Percentiles rank a stretch among this genome's conserved stretches.
phyloP scores from a whole-genome alignment of 1,140 invertebrate species.

The Saccostrea cuccullata region DNA sequence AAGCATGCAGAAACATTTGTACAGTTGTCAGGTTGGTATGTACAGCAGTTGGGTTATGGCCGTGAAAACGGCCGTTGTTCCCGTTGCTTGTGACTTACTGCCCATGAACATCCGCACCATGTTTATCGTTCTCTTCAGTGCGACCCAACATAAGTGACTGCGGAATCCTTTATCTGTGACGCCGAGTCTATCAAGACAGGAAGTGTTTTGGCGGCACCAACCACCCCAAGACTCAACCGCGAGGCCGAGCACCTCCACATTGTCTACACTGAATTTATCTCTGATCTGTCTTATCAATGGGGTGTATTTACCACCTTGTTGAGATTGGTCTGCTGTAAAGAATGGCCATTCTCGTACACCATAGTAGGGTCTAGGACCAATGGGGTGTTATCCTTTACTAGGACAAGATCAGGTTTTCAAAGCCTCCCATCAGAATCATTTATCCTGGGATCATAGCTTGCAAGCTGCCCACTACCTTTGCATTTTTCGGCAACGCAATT shows the following conservation, averaged over 20 bases:
- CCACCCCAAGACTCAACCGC: conserved; percentile 39
- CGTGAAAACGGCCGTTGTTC: no score
- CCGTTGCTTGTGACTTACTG: no score
- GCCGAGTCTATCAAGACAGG: conserved; percentile 9
- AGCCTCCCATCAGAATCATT: not conserved
- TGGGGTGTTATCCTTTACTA: conserved; percentile 11
- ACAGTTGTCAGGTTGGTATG: no score
- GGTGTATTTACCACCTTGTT: conserved; percentile 8
- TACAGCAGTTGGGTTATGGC: no score
- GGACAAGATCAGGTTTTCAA: conserved; percentile 41
- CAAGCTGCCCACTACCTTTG: conserved; percentile 32
- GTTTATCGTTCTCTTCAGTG: no score
- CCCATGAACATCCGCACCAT: no score
- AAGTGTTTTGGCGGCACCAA: conserved; percentile 33
- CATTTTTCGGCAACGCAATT: conserved; percentile 11
- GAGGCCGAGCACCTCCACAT: conserved; percentile 3
- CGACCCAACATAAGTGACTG: no score
- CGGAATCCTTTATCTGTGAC: not conserved
- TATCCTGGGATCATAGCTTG: conserved; percentile 20
- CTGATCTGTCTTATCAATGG: not conserved
- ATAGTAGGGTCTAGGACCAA: conserved; percentile 43
- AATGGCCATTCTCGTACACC: conserved; percentile 23
- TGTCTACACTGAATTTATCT: no score
- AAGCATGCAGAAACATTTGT: no score
- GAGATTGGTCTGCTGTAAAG: conserved; percentile 19